Evolutionary conservation across 2,797 vertebrate species (phyloP), one percentile per base, ranked within the genome.

Genomic region (Ataeniobius toweri): DNA sequence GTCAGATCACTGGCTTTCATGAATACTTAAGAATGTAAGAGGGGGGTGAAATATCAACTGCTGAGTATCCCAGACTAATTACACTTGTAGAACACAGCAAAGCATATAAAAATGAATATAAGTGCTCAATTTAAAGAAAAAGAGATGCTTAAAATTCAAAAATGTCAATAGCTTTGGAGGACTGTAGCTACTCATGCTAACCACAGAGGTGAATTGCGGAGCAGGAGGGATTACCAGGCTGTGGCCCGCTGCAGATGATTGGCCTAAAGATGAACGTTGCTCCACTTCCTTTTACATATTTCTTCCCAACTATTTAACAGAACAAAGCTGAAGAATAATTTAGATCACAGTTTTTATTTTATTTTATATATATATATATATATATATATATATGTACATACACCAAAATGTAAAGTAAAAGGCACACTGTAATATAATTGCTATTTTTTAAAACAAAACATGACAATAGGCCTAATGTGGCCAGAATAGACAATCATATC

Each of bases 1-100:
- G 94, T 96, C 96, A 96, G 95, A 95, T 96, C 95, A 96, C 87
- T 95, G 95, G 91, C 88, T 95, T 94, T 90, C 95, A 95, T 95
- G 94, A 96, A 96, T 96, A 95, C 95, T 95, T 95, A 94, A 93
- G 92, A 95, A 94, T 90, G 92, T 84, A 50, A 71, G 31, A 79
- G 44, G 44, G 67, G 24, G 39, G 1, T 74, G 53, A 88, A 70
- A 89, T 88, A 93, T 93, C 89, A 92, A 91, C 93, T 93, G 86
- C 93, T 86, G 93, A 94, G 91, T 94, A 91, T 94, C 93, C 88
- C 83, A 91, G 92, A 95, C 94, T 95, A 96, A 96, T 96, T 96
- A 95, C 93, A 94, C 94, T 92, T 93, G 93, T 94, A 94, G 91
- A 93, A 94, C 94, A 94, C 89, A 93, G 86, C 73, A 80, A 93